A percentile compares a stretch with the other conserved stretches of the same genome.
phyloP scores from a whole-genome alignment of 30 jellyfish, hydroid and myxozoan species.

The Turritopsis rubra region DNA sequence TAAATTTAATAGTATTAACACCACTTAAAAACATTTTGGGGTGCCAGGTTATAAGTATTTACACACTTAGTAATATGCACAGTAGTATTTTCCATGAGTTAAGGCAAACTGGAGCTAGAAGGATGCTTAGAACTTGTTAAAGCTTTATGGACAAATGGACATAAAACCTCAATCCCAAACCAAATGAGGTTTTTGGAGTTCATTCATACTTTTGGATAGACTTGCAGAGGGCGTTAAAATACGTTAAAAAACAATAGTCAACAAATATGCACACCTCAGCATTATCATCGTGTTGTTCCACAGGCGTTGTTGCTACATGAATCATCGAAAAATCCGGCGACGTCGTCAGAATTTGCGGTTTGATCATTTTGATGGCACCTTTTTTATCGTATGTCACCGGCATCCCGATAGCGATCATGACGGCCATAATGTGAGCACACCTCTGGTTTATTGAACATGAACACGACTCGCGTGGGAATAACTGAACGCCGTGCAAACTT shows the following conservation, averaged over 20 bases:
- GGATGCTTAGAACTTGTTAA: too few relatives aligned
- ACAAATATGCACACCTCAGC: background rate
- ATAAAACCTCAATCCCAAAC: too few relatives aligned
- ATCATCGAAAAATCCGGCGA: background rate
- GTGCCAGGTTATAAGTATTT: too few relatives aligned
- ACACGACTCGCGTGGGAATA: constrained; percentile 87
- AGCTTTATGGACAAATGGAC: too few relatives aligned
- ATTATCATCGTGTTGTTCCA: background rate
- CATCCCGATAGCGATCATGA: constrained; percentile 76
- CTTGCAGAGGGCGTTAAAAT: too few relatives aligned
- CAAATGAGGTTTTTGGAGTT: too few relatives aligned
- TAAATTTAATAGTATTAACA: too few relatives aligned
- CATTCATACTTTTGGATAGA: too few relatives aligned
- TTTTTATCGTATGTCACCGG: constrained; percentile 46
- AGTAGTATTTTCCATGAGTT: too few relatives aligned
- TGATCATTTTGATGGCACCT: constrained; percentile 29
- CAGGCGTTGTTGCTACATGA: background rate
- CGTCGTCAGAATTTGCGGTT: constrained; percentile 16
- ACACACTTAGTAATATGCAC: too few relatives aligned
- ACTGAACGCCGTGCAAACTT: constrained; percentile 66
- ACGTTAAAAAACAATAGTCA: background rate
- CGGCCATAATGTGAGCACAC: constrained; percentile 87
- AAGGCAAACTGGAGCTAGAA: too few relatives aligned
- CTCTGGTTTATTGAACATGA: constrained; percentile 64
- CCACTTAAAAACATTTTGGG: too few relatives aligned